Evolutionary conservation across 1,140 invertebrate genomes (phyloP), one percentile per base, ranked within the genome.

Genomic region (Potamilus streckersoni): DNA sequence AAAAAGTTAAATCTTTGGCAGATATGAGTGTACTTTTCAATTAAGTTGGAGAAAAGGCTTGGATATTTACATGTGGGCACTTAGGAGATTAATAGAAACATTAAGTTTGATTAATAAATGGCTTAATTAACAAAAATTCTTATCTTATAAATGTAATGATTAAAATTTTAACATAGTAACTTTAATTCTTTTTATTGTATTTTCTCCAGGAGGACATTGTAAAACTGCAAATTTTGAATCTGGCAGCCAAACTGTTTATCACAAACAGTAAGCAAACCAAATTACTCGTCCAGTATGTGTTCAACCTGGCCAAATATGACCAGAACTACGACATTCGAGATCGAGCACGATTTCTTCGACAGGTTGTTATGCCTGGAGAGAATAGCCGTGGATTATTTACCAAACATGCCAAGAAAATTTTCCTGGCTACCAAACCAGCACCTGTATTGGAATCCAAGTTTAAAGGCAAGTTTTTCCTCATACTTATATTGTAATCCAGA

Each of bases 301-400:
- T 99, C 79, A 97, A 97, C 85, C 91, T 99, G 83, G 98, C 98
- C 0, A 96, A 97, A 83, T 99, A 99, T 88, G 98, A 99, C 91
- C 94, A 95, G 69, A 98, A 97, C 89, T 99, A 99, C 87, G 98
- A 99, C 90, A 97, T 99, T 61, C 91, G 98, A 60, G 98, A 99
- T 91, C 92, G 97, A 2, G 95, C 96, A 4, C 91, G 98, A 27
- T 94, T 98, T 83, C 90, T 99, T 20, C 92, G 93, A 31, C 93
- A 94, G 56, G 94, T 98, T 81, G 93, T 97, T 6, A 57, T 89
- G 17, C 87, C 87, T 11, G 85, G 83, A 59, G 87, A 89, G 49
- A 87, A 90, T 73, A 77, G 70, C 38, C 38, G 4, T 67, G 84
- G 89, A 84, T 80, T 79, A 63, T 82, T 98, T 8, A 88, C 93